Percentiles rank a stretch among this genome's conserved stretches.
phyloP scores from a whole-genome alignment of 2,113 vertebrate species.

The Hippopotamus amphibius region DNA sequence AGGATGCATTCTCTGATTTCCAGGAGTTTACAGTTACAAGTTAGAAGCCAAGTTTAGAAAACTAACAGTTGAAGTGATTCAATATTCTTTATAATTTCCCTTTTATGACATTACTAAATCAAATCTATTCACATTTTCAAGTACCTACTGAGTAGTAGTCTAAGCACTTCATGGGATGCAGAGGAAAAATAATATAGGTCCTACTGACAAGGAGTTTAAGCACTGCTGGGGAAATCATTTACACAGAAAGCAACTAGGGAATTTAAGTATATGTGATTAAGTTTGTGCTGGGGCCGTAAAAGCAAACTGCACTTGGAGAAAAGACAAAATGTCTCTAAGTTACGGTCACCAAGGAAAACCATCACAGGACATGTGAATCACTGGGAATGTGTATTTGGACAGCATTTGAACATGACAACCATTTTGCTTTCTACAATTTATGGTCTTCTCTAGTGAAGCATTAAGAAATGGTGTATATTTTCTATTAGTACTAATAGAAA shows the following conservation, averaged over 20 bases:
- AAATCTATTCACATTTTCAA: constrained; percentile 45
- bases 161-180: background rate
- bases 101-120: constrained; percentile 31
- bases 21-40: background rate
- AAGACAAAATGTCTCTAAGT: background rate
- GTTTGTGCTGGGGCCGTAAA: background rate
- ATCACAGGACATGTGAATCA: background rate
- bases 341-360: background rate
- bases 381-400: background rate
- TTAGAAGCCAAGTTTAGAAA: background rate
- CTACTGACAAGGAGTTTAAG: background rate
- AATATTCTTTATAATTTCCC: background rate
- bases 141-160: background rate
- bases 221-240: constrained; percentile 51
- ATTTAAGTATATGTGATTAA: constrained; percentile 54
- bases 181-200: background rate
- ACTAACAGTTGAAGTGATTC: constrained; percentile 5
- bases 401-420: background rate
- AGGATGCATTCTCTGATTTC: background rate
- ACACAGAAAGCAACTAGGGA: background rate
- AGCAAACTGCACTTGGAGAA: background rate
- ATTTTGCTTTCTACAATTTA: background rate
- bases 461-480: background rate
- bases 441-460: background rate
- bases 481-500: background rate